Evolutionary conservation across 1,140 invertebrate species (phyloP).

Genomic region (Chironomus tepperi): DNA sequence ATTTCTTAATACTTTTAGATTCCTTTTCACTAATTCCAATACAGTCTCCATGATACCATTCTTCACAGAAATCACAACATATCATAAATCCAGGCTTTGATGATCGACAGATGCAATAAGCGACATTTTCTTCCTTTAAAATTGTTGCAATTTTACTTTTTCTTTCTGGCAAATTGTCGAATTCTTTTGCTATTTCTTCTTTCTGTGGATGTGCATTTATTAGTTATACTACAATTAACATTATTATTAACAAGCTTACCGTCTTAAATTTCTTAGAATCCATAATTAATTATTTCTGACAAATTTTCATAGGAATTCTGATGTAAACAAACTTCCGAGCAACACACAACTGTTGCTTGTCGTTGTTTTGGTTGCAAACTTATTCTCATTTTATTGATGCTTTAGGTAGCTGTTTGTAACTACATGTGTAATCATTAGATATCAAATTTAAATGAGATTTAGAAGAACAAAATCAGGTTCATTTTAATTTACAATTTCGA

Average conservation of each 20-base stretch:
- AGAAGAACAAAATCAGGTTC: too few species aligned
- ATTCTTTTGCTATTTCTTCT: slow-evolving; percentile 84
- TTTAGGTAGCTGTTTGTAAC: too few species aligned
- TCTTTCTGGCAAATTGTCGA: slow-evolving; percentile 70
- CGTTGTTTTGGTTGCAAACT: too few species aligned
- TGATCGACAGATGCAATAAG: slow-evolving; percentile 90
- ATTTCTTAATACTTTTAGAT: slow-evolving; percentile 87
- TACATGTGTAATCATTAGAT: too few species aligned
- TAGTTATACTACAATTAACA: neutral
- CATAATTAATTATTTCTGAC: neutral
- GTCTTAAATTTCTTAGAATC: neutral
- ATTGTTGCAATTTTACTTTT: slow-evolving; percentile 86
- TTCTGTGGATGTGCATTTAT: slow-evolving; percentile 46
- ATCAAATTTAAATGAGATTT: too few species aligned
- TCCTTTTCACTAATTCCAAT: slow-evolving; percentile 90
- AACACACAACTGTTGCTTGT: neutral
- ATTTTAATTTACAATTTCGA: too few species aligned
- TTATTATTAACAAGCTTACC: neutral
- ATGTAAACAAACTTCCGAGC: neutral
- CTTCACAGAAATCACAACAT: slow-evolving; percentile 94
- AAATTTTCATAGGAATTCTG: neutral
- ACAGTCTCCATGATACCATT: slow-evolving; percentile 98
- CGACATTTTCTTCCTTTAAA: slow-evolving; percentile 77
- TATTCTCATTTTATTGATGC: too few species aligned
- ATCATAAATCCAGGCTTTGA: slow-evolving; percentile 96